A percentile compares a stretch with the other conserved stretches of the same genome.
Conservation (phyloP, 2,113 vertebrate species). For the Mola mola region DNA sequence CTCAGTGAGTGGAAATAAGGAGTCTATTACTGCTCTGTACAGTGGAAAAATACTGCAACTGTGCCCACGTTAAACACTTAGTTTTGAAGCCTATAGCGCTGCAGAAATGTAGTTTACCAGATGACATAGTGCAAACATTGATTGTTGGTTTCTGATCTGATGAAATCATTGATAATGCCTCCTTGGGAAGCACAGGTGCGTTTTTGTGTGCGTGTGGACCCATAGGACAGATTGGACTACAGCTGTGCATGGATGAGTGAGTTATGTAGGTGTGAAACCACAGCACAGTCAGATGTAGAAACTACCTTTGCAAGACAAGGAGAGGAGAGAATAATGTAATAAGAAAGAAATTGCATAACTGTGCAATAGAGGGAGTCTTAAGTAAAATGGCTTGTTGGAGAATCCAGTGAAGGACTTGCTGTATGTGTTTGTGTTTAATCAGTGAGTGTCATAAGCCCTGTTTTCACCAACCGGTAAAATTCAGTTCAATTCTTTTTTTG, state of each 20-base stretch:
- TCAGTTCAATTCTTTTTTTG: too few relatives aligned
- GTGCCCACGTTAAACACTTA: not conserved
- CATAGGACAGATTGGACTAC: not conserved
- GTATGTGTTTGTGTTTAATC: too few relatives aligned
- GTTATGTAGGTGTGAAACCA: conserved; percentile 9
- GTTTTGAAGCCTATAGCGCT: too few relatives aligned
- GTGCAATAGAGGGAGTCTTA: not conserved
- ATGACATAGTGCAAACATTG: too few relatives aligned
- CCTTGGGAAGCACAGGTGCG: conserved; percentile 24
- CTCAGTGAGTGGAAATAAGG: conserved; percentile 14
- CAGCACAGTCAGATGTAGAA: not conserved
- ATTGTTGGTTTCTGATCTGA: conserved; percentile 24
- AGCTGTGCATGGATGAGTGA: conserved; percentile 8
- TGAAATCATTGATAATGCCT: conserved; percentile 6
- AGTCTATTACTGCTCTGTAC: conserved; percentile 18
- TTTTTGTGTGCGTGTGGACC: conserved; percentile 9
- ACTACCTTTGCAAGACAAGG: not conserved
- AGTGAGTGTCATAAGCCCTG: too few relatives aligned
- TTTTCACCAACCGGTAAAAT: too few relatives aligned
- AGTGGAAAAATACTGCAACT: conserved; percentile 9
- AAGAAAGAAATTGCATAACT: not conserved
- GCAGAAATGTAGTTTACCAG: too few relatives aligned
- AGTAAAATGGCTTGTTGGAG: too few relatives aligned
- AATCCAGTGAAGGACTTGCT: too few relatives aligned
- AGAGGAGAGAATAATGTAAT: not conserved